Percentiles rank a stretch among this genome's conserved stretches.
phyloP scores from a whole-genome alignment of 2,888 invertebrate species.

The Strigamia maritima region DNA sequence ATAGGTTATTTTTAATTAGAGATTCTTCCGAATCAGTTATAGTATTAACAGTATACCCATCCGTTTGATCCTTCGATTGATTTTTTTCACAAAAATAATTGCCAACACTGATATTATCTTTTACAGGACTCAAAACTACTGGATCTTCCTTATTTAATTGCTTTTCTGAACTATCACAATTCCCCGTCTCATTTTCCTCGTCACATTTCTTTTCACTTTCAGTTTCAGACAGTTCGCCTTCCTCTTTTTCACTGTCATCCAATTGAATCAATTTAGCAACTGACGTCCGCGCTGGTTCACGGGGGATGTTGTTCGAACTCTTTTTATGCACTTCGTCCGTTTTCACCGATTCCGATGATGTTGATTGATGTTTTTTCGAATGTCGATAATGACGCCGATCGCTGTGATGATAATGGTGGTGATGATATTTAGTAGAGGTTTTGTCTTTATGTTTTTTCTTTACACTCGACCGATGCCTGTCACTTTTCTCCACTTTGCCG shows the following conservation, averaged over 20 bases:
- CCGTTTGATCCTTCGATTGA: not conserved
- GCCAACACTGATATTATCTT: not conserved
- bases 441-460: slow-evolving; percentile 37
- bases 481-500: not conserved
- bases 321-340: not conserved
- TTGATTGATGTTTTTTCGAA: not conserved
- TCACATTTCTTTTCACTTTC: slow-evolving; percentile 13
- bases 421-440: not conserved
- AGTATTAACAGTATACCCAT: not conserved
- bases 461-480: not conserved
- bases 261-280: slow-evolving; percentile 2
- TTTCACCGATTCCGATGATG: not conserved
- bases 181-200: not conserved
- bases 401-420: slow-evolving; percentile 12
- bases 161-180: not conserved
- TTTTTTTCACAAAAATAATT: slow-evolving; percentile 1
- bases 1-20: not conserved
- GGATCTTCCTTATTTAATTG: not conserved
- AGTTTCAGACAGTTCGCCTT: slow-evolving; percentile 36
- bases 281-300: not conserved
- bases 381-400: slow-evolving; percentile 5
- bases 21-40: not conserved
- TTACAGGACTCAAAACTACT: not conserved
- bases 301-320: not conserved
- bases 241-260: slow-evolving; percentile 36